Base-by-base conservation (phyloP, 2,888 invertebrate genomes). In the Rhagonycha lutea region DNA sequence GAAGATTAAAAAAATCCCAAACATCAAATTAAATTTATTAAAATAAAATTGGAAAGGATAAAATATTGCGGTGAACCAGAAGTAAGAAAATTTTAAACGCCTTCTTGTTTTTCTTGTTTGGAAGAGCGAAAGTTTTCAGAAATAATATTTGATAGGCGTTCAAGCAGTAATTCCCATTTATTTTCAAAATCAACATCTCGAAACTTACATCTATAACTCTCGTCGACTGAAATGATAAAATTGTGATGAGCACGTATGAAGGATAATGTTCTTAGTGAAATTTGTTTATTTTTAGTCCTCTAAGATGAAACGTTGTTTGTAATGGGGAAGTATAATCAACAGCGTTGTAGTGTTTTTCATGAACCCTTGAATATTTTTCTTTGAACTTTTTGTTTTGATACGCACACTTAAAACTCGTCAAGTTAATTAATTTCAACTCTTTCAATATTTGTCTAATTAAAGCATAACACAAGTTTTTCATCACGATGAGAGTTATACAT, bases 111-210 rank as follows among this genome's bases (percentile, higher is more conserved):
- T 47, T 47, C 47, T 47, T 47, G 47, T 47, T 47, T 47, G 47
- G n/a, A n/a, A 47, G 47, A 47, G 47, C n/a, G 47, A 47, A 47
- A 47, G 47, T 47, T 47, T 47, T 47, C n/a, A 47, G 47, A 47
- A 47, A 47, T 47, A 47, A 47, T 47, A 47, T 47, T 47, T 47
- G 47, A 47, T 47, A 47, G 47, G 47, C 47, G 47, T 47, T 47
- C 47, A 47, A 47, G 47, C 47, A 47, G 47, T n/a, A 47, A 47
- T 47, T 47, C 47, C 47, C 26, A 24, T 65, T 24, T 65, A 65
- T 65, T 65, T 65, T 24, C 63, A 65, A 65, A 65, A 65, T 65
- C 63, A 65, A 65, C 63, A 65, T 65, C n/a, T 65, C 18, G n/a
- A 65, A 18, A 18, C 26, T 65, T 65, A 23, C 24, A n/a, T 65